A percentile compares a stretch with the other conserved stretches of the same genome.
Conservation (phyloP, 2,888 invertebrate species). For the Anagyrus pseudococci region DNA sequence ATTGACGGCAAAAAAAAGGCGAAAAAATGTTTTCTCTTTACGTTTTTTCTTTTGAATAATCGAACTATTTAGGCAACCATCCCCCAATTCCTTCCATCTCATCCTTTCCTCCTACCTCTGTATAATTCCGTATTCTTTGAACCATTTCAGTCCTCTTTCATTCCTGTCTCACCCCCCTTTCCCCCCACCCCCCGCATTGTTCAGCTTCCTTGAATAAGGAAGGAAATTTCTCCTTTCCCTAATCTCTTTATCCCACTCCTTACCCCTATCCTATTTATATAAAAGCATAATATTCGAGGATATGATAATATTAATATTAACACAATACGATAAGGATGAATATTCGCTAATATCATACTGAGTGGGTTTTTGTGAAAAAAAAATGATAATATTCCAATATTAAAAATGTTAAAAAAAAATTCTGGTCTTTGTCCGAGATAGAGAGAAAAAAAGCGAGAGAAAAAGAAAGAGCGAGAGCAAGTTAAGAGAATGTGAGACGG, state of each 20-base stretch:
- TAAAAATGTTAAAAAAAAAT: conserved; percentile 44
- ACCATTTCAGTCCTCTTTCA: conserved; percentile 10
- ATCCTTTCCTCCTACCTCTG: conserved; percentile 7
- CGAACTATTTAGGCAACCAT: conserved; percentile 34
- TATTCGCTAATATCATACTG: conserved; percentile 61
- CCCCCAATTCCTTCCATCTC: conserved; percentile 6
- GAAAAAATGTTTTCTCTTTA: conserved; percentile 41
- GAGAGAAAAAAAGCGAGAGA: conserved; percentile 35
- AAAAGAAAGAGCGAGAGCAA: conserved; percentile 32
- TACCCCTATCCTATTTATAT: conserved; percentile 59
- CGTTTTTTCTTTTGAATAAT: conserved; percentile 42
- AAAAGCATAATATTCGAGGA: conserved; percentile 61
- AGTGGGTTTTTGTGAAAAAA: conserved; percentile 60
- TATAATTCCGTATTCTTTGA: conserved; percentile 29
- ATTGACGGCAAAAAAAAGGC: conserved; percentile 15
- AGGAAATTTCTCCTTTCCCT: conserved; percentile 35
- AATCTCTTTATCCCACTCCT: conserved; percentile 48
- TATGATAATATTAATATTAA: conserved; percentile 62
- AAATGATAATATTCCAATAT: conserved; percentile 58
- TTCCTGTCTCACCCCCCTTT: conserved; percentile 1
- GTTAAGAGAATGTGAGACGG: conserved; percentile 8
- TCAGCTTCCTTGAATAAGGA: conserved; percentile 29
- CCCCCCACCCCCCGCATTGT: conserved; percentile 1
- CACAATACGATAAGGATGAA: conserved; percentile 60
- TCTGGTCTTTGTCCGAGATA: conserved; percentile 48